Evolutionary conservation across 1,140 invertebrate species (phyloP), one percentile per base, ranked within the genome.

Genomic region (Aphelinus certus): DNA sequence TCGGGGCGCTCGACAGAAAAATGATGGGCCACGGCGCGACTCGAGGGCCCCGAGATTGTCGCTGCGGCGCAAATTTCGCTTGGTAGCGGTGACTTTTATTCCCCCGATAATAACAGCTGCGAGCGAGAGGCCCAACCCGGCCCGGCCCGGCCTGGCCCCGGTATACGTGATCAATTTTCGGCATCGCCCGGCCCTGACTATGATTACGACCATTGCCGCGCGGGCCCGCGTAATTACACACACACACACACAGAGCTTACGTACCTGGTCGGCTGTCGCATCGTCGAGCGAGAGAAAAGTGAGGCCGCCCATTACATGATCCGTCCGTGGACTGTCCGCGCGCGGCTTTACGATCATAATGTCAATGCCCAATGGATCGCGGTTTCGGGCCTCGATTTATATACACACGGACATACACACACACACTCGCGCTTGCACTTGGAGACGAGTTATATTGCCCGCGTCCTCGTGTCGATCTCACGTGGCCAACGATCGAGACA

Each of bases 61-160:
- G 84, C 82, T 83, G 81, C 81, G 82, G 81, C 81, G 82, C 77
- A 81, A 85, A 85, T 85, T 84, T 81, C 79, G 81, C 74, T 81
- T 82, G 82, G 85, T 86, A 87, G 85, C 86, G 84, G 86, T 88
- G 87, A 88, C 86, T 88, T 87, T 88, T 88, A 87, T 88, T 87
- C 85, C 81, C 84, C 81, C 84, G 85, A 88, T 88, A 88, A 88
- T 88, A 85, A 88, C 85, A 88, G 87, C 83, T 83, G 82, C 78
- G 77, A 73, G 74, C 76, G 79, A 26, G 26, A 26, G 26, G 26
- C 26, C 26, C 26, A 26, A 26, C 26, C 26, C 26, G 26, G 26
- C 26, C 26, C 26, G 26, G 26, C 26, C 26, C 26, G 26, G 26
- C 26, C 26, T 26, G 26, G 26, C 26, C 77, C 75, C 76, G 78